phyloP scores from a whole-genome alignment of 2,113 vertebrate species.

The Edolisoma coerulescens region DNA sequence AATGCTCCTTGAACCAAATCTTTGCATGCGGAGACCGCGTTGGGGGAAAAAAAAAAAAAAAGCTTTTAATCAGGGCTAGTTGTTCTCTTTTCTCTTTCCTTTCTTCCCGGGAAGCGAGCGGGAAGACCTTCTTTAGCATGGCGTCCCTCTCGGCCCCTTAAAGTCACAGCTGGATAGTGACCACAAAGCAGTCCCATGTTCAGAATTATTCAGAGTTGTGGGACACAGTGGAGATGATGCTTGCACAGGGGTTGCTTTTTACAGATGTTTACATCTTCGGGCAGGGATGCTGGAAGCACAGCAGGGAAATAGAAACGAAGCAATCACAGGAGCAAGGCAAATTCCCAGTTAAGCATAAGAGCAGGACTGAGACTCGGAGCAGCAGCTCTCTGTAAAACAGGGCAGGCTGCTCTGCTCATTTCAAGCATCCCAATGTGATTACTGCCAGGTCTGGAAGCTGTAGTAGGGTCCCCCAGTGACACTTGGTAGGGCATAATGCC shows the following conservation, averaged over 20 bases:
- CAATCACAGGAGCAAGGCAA: background rate
- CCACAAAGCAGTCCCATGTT: background rate
- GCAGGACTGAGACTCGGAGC: background rate
- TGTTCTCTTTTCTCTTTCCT: conserved; percentile 33
- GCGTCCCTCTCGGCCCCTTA: background rate
- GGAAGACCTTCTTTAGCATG: conserved; percentile 17
- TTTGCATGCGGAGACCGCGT: conserved; percentile 13
- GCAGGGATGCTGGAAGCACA: background rate
- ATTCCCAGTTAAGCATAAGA: background rate
- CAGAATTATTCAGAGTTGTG: background rate
- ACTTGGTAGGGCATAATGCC: background rate
- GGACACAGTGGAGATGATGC: background rate
- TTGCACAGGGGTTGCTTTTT: background rate
- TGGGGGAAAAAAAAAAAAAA: background rate
- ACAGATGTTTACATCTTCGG: background rate
- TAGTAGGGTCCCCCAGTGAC: background rate
- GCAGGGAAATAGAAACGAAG: background rate
- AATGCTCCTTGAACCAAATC: conserved; percentile 77
- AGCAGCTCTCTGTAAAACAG: background rate
- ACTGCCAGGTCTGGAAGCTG: background rate
- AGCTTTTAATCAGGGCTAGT: conserved; percentile 52
- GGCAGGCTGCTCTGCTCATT: background rate
- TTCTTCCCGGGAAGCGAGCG: background rate
- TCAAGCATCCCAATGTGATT: background rate
- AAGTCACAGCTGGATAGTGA: background rate